Percentiles rank a stretch among this genome's conserved stretches.
These are phyloP conservation scores for Achroia grisella DNA, from an alignment of 1,140 invertebrate species.

Conservation along the genomic window DNA sequence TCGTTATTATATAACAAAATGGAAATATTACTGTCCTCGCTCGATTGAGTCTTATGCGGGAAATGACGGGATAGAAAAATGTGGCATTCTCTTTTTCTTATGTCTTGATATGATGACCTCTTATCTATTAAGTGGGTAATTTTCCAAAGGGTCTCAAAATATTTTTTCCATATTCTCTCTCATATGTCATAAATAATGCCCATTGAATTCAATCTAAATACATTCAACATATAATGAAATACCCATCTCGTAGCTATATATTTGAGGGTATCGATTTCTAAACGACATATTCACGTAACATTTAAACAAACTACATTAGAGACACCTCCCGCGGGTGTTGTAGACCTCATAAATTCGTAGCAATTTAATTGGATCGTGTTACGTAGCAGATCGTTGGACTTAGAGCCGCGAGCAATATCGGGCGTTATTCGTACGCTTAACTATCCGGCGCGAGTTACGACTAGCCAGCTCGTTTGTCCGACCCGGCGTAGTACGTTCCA, in stretches of 20 bases:
- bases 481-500: not conserved
- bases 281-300: not conserved
- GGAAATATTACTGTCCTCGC: slow-evolving; percentile 33
- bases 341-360: slow-evolving; percentile 41
- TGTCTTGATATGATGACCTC: not conserved
- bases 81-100: slow-evolving; percentile 27
- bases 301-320: slow-evolving; percentile 35
- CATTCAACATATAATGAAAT: no score
- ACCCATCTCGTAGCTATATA: no score
- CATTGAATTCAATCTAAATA: no score
- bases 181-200: no score
- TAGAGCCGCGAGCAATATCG: slow-evolving; percentile 40
- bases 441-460: slow-evolving; percentile 35
- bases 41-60: slow-evolving; percentile 30
- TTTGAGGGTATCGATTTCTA: no score
- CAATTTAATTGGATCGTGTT: slow-evolving; percentile 57
- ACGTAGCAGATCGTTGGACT: slow-evolving; percentile 38
- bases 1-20: slow-evolving; percentile 43
- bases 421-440: slow-evolving; percentile 41
- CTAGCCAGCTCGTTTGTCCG: slow-evolving; percentile 19
- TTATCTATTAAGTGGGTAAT: not conserved
- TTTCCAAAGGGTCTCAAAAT: no score
- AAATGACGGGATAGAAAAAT: slow-evolving; percentile 36
- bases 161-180: no score
- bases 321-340: slow-evolving; percentile 20